A percentile compares a stretch with the other conserved stretches of the same genome.
These are phyloP conservation scores for Drosophila eohydei DNA, from an alignment of 2,888 invertebrate genomes.

Conservation along the genomic window DNA sequence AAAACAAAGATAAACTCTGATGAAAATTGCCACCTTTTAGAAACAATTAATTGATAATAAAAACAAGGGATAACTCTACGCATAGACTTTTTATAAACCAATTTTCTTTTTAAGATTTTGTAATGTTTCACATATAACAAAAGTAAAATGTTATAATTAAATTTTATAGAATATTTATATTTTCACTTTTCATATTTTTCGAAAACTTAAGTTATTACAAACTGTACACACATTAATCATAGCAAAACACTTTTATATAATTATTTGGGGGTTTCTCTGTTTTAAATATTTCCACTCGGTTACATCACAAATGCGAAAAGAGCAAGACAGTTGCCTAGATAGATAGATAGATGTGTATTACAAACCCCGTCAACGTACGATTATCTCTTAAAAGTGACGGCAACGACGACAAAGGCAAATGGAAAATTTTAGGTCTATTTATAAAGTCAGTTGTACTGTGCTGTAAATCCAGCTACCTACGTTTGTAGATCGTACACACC, in stretches of 20 bases:
- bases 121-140: too few species aligned
- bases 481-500: conserved; percentile 21
- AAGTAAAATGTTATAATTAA: too few species aligned
- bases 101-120: too few species aligned
- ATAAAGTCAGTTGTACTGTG: conserved; percentile 40
- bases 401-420: conserved; percentile 59
- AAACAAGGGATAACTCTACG: too few species aligned
- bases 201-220: neutral
- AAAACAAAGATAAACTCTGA: too few species aligned
- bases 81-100: too few species aligned
- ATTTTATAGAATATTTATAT: neutral
- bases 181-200: too few species aligned
- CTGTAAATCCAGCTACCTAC: conserved; percentile 35
- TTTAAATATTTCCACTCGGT: conserved; percentile 44
- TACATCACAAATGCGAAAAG: conserved; percentile 42
- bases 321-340: conserved; percentile 37
- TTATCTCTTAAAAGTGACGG: conserved; percentile 58
- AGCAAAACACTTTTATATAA: neutral
- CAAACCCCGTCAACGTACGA: conserved; percentile 39
- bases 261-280: neutral
- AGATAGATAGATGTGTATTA: conserved; percentile 33
- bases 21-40: too few species aligned
- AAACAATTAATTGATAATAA: too few species aligned
- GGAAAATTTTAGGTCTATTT: conserved; percentile 73
- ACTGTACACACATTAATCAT: neutral